Evolutionary conservation across 2,113 vertebrate species (phyloP).

Genomic region (Chrysemys picta): DNA sequence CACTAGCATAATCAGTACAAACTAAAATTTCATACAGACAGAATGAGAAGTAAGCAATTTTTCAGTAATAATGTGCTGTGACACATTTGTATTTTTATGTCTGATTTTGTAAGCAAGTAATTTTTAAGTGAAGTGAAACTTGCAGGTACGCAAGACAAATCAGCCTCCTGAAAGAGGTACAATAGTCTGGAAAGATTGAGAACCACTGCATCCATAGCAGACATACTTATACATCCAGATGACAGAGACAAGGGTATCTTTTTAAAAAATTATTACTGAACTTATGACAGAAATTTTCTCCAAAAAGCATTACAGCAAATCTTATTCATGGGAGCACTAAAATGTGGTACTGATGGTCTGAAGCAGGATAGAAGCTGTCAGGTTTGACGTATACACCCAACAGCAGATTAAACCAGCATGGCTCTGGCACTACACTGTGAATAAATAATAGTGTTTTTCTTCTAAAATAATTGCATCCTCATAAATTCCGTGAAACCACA

Average conservation of each 20-base stretch:
- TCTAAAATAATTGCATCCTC: not conserved
- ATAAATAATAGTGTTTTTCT: not conserved
- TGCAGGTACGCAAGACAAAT: no score
- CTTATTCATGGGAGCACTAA: not conserved
- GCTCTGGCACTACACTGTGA: not conserved
- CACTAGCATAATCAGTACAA: no score
- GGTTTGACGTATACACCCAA: not conserved
- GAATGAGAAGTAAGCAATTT: no score
- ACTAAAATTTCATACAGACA: no score
- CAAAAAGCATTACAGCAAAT: not conserved
- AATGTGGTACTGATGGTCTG: not conserved
- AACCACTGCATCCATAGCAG: not conserved
- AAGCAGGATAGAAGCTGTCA: not conserved
- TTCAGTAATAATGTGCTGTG: no score
- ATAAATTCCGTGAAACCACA: slow-evolving; percentile 6
- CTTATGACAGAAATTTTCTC: not conserved
- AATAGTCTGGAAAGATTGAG: no score
- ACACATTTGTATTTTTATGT: no score
- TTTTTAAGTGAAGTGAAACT: no score
- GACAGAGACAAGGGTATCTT: not conserved
- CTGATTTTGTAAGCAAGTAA: no score
- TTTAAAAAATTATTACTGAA: not conserved
- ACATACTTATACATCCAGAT: not conserved
- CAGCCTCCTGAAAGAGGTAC: no score
- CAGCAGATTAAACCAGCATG: not conserved